Evolutionary conservation across 2,888 invertebrate species (phyloP), one percentile per base, ranked within the genome.

Genomic region (Urechis unicinctus): DNA sequence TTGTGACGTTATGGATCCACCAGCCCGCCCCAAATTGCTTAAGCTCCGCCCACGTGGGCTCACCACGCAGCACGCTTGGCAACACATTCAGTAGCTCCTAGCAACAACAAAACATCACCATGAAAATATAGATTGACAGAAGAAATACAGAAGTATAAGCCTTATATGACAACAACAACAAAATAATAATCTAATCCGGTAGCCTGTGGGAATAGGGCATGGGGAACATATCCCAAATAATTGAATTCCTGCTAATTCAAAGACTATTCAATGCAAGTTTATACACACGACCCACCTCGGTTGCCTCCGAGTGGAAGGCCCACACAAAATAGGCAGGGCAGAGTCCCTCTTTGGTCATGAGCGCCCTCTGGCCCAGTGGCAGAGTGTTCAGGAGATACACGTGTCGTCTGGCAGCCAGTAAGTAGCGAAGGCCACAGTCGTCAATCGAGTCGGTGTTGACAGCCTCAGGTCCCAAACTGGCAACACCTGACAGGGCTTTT

Each of bases 281-380:
- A n/a, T 36, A 22, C 26, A 28, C 2, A 4, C 13, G 3, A 31
- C 45, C 17, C 55, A 75, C 75, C 72, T 95, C 95, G 75, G 95
- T 93, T 24, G 93, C 90, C 79, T 98, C 97, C 0, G 97, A 97
- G 78, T 99, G 98, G 80, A 92, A 97, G 0, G 97, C 98, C 98
- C 98, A 99, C 2, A 95, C 95, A 24, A 97, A 83, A 78, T 95
- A 92, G 66, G 93, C 74, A 4, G 78, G 73, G 21, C 66, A 66
- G 28, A 78, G 70, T 1, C 77, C 95, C 62, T 87, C 86, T 53
- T 88, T 87, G 70, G 93, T 91, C 62, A 94, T 85, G 54, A 86
- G 85, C 0, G 88, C 86, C 53, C 96, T 83, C 75, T 96, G 95
- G 0, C 86, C 88, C 9, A 94, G 81, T 0, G 97, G 95, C 57